phyloP scores from a whole-genome alignment of 1,140 invertebrate species.

The Pogonognathellus flavescens region DNA sequence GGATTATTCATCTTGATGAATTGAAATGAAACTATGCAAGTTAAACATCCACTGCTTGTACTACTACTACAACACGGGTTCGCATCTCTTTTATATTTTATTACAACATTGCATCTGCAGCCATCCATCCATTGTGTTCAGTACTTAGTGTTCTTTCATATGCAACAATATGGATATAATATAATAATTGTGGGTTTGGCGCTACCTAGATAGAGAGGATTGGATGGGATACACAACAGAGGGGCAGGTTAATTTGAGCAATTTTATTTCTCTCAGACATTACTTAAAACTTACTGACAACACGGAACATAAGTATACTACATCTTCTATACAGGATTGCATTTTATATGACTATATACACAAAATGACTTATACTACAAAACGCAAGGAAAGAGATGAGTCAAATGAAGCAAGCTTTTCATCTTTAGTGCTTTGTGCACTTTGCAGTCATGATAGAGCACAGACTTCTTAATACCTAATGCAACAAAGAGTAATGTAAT shows the following conservation, averaged over 20 bases:
- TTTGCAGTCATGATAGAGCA: background rate
- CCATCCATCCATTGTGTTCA: background rate
- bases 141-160: background rate
- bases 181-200: slow-evolving; percentile 62
- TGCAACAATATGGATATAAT: slow-evolving; percentile 56
- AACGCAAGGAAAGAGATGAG: slow-evolving; percentile 23
- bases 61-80: background rate
- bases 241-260: slow-evolving; percentile 66
- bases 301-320: background rate
- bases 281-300: slow-evolving; percentile 13
- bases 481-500: background rate
- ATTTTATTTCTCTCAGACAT: slow-evolving; percentile 57
- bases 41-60: background rate
- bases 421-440: background rate
- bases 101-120: slow-evolving; percentile 17
- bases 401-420: background rate
- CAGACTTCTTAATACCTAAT: no score
- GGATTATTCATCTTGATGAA: slow-evolving; percentile 25
- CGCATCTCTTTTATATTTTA: background rate
- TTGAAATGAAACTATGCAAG: slow-evolving; percentile 9
- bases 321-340: background rate
- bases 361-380: background rate
- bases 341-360: background rate
- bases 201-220: slow-evolving; percentile 51
- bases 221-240: slow-evolving; percentile 46